phyloP scores from a whole-genome alignment of 2,888 invertebrate species.

The Kuschelorhynchus macadamiae region DNA sequence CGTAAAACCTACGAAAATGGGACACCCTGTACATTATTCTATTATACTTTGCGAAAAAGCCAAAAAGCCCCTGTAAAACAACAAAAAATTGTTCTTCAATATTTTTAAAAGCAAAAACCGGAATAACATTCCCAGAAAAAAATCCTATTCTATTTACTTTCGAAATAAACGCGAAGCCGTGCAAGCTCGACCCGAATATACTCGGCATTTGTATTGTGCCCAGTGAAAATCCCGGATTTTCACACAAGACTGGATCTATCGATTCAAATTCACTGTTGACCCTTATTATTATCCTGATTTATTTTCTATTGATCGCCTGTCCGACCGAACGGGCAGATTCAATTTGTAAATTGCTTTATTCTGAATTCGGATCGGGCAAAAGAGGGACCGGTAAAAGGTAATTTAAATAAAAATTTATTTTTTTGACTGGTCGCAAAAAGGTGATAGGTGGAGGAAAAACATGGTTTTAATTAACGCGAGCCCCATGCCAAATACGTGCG shows the following conservation, averaged over 20 bases:
- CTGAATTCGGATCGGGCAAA: slow-evolving; percentile 13
- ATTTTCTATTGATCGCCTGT: slow-evolving; percentile 47
- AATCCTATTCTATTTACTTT: background rate
- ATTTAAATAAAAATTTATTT: slow-evolving; percentile 24
- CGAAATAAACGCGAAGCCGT: background rate
- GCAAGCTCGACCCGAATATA: background rate
- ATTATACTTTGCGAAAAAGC: too few relatives aligned
- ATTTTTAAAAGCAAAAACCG: background rate
- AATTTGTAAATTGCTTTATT: slow-evolving; percentile 48
- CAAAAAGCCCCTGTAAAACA: too few relatives aligned
- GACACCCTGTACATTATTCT: too few relatives aligned
- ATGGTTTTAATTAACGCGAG: slow-evolving; percentile 20
- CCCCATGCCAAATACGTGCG: background rate
- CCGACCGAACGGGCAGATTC: slow-evolving; percentile 39
- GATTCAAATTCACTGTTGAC: slow-evolving; percentile 44
- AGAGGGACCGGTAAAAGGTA: slow-evolving; percentile 22
- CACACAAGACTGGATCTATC: slow-evolving; percentile 38
- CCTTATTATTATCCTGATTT: slow-evolving; percentile 49
- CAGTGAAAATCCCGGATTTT: slow-evolving; percentile 32
- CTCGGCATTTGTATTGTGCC: slow-evolving; percentile 23
- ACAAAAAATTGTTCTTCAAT: too few relatives aligned
- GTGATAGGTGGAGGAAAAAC: slow-evolving; percentile 17
- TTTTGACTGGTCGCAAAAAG: slow-evolving; percentile 1
- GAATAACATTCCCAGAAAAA: background rate
- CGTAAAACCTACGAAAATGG: too few relatives aligned